Conservation (phyloP, 2,113 vertebrate genomes). For the Picathartes gymnocephalus region DNA sequence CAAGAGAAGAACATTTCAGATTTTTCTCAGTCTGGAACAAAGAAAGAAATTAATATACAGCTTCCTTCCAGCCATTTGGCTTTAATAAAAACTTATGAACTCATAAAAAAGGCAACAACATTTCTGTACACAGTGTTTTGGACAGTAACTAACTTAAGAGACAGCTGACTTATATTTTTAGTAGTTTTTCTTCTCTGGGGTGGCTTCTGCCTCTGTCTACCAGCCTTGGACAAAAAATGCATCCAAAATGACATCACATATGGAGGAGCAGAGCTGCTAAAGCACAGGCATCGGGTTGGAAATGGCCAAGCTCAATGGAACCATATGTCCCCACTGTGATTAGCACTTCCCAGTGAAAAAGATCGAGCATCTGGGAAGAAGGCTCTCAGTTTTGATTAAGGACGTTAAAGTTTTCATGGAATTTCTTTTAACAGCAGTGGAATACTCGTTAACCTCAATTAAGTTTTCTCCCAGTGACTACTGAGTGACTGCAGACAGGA, state of each 20-base stretch:
- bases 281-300: neutral
- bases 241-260: slow-evolving; percentile 18
- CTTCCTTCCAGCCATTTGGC: slow-evolving; percentile 40
- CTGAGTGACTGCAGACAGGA: neutral
- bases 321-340: slow-evolving; percentile 7
- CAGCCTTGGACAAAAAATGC: slow-evolving; percentile 16
- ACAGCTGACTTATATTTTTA: slow-evolving; percentile 45
- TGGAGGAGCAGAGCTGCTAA: slow-evolving; percentile 17
- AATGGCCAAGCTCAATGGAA: slow-evolving; percentile 21
- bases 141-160: slow-evolving; percentile 39
- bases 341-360: slow-evolving; percentile 6
- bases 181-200: slow-evolving; percentile 10
- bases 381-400: neutral
- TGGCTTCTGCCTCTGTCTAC: slow-evolving; percentile 12
- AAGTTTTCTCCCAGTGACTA: neutral
- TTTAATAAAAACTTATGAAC: slow-evolving; percentile 56
- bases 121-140: slow-evolving; percentile 18
- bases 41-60: slow-evolving; percentile 55
- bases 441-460: neutral
- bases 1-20: slow-evolving; percentile 33
- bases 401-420: neutral
- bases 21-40: slow-evolving; percentile 16
- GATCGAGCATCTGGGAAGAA: neutral
- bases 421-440: neutral
- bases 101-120: slow-evolving; percentile 19